A percentile compares a stretch with the other conserved stretches of the same genome.
These are phyloP conservation scores for Cephus runcator DNA, from an alignment of 2,888 invertebrate species.

Conservation along the genomic window DNA sequence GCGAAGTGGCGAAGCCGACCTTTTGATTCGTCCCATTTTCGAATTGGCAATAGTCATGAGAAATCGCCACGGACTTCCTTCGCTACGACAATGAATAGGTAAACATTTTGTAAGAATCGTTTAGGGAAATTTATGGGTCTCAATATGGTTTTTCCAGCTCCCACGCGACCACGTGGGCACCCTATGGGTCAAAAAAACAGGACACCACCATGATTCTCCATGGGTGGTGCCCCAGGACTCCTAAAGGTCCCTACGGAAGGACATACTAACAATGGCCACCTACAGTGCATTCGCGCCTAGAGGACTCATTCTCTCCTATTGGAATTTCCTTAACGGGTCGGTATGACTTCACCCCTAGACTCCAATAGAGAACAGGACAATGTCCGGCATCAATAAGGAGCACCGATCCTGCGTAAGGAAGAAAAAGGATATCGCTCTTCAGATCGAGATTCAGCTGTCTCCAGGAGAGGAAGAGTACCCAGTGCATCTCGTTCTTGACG, in stretches of 20 bases:
- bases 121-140: not conserved
- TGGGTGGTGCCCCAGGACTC: not conserved
- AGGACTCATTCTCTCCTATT: slow-evolving; percentile 8
- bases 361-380: not conserved
- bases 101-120: not conserved
- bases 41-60: not conserved
- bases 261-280: slow-evolving; percentile 29
- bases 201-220: not conserved
- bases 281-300: slow-evolving; percentile 49
- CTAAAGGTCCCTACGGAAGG: not conserved
- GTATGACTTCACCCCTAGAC: not conserved
- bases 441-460: not conserved
- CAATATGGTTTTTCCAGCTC: not conserved
- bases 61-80: not conserved
- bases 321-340: not conserved
- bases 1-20: not conserved
- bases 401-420: not conserved
- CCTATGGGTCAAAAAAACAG: not conserved
- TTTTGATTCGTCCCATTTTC: not conserved
- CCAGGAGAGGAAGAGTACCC: not conserved
- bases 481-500: not conserved
- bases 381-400: not conserved
- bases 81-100: not conserved
- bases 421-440: not conserved
- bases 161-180: not conserved